phyloP scores from a whole-genome alignment of 2,888 invertebrate genomes.

The Pammene fasciana region DNA sequence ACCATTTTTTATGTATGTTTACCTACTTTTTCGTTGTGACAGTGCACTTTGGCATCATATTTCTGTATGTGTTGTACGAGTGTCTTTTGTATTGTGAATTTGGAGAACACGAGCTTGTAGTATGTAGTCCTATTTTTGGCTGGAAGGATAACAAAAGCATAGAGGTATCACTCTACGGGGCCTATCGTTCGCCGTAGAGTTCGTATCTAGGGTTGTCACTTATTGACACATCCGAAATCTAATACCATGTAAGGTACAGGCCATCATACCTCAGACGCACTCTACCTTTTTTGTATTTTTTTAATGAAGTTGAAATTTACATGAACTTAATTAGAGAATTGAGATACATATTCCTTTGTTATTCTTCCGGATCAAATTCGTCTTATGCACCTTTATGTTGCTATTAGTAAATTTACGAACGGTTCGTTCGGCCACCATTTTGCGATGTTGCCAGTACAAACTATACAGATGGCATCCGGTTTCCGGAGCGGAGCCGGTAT shows the following conservation, averaged over 20 bases:
- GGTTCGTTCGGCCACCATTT: constrained; percentile 25
- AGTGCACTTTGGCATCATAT: constrained; percentile 66
- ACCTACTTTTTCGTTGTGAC: constrained; percentile 67
- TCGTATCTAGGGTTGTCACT: constrained; percentile 2
- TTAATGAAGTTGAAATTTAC: not conserved
- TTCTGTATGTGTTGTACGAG: constrained; percentile 60
- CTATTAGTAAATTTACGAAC: constrained; percentile 17
- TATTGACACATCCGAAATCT: not conserved
- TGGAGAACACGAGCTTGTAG: constrained; percentile 74
- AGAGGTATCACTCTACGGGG: not conserved
- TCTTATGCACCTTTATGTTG: constrained; percentile 26
- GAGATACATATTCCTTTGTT: not conserved
- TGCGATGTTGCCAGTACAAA: constrained; percentile 52
- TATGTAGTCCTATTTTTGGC: constrained; percentile 58
- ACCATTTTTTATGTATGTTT: constrained; percentile 68
- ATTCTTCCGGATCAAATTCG: constrained; percentile 14
- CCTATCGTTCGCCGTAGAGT: too few species aligned
- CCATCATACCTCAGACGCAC: not conserved
- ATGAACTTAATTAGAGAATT: not conserved
- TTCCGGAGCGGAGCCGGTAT: constrained; percentile 1
- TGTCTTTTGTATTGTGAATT: constrained; percentile 62
- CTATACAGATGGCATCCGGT: constrained; percentile 20
- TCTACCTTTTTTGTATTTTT: not conserved
- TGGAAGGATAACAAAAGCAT: constrained; percentile 23
- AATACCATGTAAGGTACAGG: not conserved